Conservation (phyloP, 2,113 vertebrate genomes). For the Xenotilapia leptura region DNA sequence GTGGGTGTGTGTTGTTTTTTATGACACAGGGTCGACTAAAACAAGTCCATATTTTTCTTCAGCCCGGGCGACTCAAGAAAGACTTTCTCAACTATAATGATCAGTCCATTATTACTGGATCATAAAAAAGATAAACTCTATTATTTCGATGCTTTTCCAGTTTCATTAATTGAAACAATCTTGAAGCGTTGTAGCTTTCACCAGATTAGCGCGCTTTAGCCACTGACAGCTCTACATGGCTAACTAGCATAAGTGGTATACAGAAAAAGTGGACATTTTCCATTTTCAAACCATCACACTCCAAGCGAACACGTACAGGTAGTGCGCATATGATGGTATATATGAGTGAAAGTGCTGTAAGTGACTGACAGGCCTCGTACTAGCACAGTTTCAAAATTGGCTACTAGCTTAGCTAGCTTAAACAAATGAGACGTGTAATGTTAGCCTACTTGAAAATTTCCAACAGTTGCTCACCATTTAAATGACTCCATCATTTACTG, state of each 20-base stretch:
- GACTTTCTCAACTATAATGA: not conserved
- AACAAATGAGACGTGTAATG: not conserved
- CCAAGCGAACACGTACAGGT: rapidly evolving
- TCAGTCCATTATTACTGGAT: not conserved
- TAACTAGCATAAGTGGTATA: not conserved
- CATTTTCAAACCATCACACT: not conserved
- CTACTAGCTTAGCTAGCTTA: not conserved
- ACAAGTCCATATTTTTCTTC: not conserved
- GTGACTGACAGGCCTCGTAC: not conserved
- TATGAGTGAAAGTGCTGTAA: not conserved
- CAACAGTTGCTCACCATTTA: not conserved
- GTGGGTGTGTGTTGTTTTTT: not conserved
- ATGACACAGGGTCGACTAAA: not conserved
- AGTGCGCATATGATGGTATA: not conserved
- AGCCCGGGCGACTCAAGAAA: not conserved
- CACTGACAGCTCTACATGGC: not conserved
- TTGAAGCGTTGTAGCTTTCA: not conserved
- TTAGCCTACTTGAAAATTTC: not conserved
- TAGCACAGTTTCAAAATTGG: not conserved
- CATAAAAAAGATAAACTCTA: not conserved
- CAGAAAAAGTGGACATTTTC: not conserved
- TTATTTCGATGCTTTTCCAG: not conserved
- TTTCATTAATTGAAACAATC: not conserved
- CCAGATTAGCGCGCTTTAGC: not conserved
- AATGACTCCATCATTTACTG: rapidly evolving